These are phyloP conservation scores for Caerostris darwini DNA, from an alignment of 1,140 invertebrate species.

Conservation along the genomic window DNA sequence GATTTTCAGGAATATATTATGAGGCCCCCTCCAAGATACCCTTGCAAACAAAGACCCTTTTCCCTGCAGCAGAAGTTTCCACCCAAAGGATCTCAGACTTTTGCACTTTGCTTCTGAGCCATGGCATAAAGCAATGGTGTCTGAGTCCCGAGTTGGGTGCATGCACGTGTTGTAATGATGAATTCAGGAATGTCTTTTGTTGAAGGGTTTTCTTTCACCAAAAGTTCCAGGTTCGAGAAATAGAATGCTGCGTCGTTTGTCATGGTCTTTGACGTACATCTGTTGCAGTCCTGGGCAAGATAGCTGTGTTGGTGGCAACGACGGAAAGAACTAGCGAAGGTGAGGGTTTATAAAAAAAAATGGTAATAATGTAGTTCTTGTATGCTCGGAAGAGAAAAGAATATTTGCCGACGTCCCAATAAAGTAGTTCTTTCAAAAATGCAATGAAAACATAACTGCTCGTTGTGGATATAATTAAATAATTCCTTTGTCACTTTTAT, in stretches of 20 bases:
- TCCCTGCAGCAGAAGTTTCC: neutral
- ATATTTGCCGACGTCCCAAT: neutral
- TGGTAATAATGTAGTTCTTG: neutral
- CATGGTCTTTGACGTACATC: slow-evolving; percentile 27
- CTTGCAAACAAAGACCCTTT: slow-evolving; percentile 38
- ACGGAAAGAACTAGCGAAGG: neutral
- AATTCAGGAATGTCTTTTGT: slow-evolving; percentile 3
- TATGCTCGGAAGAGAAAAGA: neutral
- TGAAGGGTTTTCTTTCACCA: neutral
- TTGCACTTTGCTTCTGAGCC: neutral
- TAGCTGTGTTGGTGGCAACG: neutral
- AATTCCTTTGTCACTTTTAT: neutral
- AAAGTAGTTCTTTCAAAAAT: neutral
- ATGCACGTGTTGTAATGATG: slow-evolving; percentile 6
- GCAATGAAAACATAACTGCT: slow-evolving; percentile 15
- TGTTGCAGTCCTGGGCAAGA: neutral
- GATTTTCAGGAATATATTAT: slow-evolving; percentile 1
- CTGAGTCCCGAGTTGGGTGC: neutral
- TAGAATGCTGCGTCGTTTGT: slow-evolving; percentile 34
- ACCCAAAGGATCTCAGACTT: slow-evolving; percentile 40
- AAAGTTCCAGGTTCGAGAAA: neutral
- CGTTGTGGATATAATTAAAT: neutral
- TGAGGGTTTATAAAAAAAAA: neutral
- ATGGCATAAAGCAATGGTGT: slow-evolving; percentile 40
- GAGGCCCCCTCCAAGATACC: too few species aligned